Evolutionary conservation across 2,113 vertebrate species (phyloP), one percentile per base, ranked within the genome.

Genomic region (Halcyon senegalensis): DNA sequence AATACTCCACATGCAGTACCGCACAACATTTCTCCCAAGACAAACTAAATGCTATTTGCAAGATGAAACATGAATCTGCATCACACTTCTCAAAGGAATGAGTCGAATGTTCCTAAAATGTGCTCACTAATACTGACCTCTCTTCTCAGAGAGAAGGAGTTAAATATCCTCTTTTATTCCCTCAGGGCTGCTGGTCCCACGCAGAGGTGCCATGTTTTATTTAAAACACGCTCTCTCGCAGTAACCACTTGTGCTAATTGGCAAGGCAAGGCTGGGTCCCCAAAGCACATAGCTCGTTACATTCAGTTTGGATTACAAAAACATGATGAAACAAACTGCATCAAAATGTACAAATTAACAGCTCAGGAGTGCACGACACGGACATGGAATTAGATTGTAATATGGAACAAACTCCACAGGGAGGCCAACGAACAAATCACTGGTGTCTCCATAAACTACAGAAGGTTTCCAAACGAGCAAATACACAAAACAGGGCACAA

Each of bases 161-260:
- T 98, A 98, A 98, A 95, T 14, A 87, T 41, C 84, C 93, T 92
- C 81, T 92, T 90, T 96, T 95, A 97, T 87, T 97, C 97, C 88
- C 97, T 4, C 3, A 89, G 91, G 93, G 93, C 74, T 93, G 62
- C 88, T 90, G 89, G 92, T 94, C 84, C 92, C 96, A 97, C 11
- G 18, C 96, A 97, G 84, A 94, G 94, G 92, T 97, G 96, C 97
- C 97, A 98, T 98, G 97, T 98, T 98, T 98, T 98, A 98, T 98
- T 98, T 98, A 98, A 98, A 98, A 97, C 97, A 97, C 92, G 96
- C 95, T 97, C 96, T 95, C 97, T 98, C 98, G 96, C 97, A 97
- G 97, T 97, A 98, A 98, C 98, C 96, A 97, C 97, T 98, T 97
- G 95, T 97, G 98, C 98, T 98, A 98, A 98, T 98, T 98, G 98